Evolutionary conservation across 2,113 vertebrate species (phyloP).

Genomic region (Neopipo cinnamomea): DNA sequence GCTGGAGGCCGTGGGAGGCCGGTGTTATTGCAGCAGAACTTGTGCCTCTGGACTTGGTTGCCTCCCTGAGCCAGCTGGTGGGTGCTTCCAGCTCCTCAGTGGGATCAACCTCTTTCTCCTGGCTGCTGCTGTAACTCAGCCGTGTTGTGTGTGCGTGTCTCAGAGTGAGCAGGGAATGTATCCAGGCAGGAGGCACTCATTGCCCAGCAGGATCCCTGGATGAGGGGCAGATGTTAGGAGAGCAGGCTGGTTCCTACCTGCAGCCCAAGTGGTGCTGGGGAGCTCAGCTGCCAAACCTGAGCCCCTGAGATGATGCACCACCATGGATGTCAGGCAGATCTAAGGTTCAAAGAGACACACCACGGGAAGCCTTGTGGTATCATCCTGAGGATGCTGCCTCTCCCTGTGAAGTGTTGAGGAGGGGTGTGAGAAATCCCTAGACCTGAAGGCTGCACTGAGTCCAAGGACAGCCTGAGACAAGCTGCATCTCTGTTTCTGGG

Average conservation of each 20-base stretch:
- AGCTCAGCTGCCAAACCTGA: background rate
- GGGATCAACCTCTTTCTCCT: background rate
- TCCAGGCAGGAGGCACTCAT: background rate
- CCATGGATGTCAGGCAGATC: background rate
- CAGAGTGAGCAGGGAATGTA: background rate
- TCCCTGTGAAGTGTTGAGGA: background rate
- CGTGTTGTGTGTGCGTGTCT: rapidly evolving
- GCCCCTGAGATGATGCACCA: background rate
- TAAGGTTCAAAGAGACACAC: background rate
- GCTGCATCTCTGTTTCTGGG: background rate
- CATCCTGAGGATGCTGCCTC: background rate
- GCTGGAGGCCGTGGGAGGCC: background rate
- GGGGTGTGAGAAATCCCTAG: background rate
- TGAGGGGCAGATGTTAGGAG: background rate
- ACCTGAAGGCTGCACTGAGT: background rate
- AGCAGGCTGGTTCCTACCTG: background rate
- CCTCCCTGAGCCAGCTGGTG: background rate
- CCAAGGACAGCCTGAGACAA: background rate
- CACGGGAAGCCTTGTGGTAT: background rate
- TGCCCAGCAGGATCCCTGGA: background rate
- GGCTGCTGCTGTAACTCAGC: background rate
- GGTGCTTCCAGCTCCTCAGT: rapidly evolving
- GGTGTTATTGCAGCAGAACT: background rate
- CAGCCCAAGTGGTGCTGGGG: rapidly evolving
- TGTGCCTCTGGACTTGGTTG: background rate